A percentile compares a stretch with the other conserved stretches of the same genome.
phyloP scores from a whole-genome alignment of 2,888 invertebrate genomes.

The Folsomia candida region DNA sequence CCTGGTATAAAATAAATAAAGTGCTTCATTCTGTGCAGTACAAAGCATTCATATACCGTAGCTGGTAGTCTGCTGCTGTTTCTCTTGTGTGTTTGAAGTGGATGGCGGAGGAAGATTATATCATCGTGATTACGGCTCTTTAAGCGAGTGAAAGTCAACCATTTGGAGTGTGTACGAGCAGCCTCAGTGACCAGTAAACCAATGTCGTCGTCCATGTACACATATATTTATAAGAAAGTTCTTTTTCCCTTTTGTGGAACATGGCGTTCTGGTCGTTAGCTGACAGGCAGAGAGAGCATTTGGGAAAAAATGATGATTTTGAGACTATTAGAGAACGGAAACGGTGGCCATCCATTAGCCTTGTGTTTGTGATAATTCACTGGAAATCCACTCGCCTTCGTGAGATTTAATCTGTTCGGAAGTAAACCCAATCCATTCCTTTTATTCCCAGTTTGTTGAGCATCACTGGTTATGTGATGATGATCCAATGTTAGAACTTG shows the following conservation, averaged over 20 bases:
- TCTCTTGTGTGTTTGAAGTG: neutral
- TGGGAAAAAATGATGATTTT: slow-evolving; percentile 4
- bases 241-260: too few species aligned
- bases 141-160: neutral
- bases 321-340: slow-evolving; percentile 1
- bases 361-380: slow-evolving; percentile 8
- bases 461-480: neutral
- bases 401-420: slow-evolving; percentile 8
- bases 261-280: neutral
- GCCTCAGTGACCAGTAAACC: too few species aligned
- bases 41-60: too few species aligned
- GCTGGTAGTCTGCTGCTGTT: too few species aligned
- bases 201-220: too few species aligned
- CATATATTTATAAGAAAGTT: too few species aligned
- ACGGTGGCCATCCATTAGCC: slow-evolving; percentile 5
- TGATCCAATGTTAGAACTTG: too few species aligned
- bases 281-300: neutral
- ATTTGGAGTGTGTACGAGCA: too few species aligned
- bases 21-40: neutral
- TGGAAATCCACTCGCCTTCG: neutral
- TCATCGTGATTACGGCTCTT: neutral
- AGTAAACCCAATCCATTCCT: neutral
- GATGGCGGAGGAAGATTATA: neutral
- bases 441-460: neutral
- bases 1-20: neutral